Evolutionary conservation across 2,888 invertebrate species (phyloP).

Genomic region (Folsomia manolachei): DNA sequence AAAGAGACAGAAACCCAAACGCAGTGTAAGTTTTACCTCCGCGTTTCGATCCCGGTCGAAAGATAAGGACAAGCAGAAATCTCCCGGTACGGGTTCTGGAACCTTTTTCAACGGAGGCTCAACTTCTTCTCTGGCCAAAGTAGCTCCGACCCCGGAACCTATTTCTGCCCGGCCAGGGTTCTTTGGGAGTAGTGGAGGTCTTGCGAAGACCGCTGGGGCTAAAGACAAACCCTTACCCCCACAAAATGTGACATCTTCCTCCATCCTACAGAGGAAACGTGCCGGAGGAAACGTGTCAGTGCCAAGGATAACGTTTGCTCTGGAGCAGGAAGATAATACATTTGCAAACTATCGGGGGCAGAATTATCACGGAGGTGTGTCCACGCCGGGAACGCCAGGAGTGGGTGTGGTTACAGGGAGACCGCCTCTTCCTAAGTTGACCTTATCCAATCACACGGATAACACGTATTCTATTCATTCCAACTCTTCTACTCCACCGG

Average conservation of each 20-base stretch:
- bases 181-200: not conserved
- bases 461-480: not conserved
- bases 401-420: not conserved
- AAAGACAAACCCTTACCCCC: not conserved
- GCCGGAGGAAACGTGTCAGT: conserved; percentile 30
- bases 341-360: conserved; percentile 12
- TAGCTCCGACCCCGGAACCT: not conserved
- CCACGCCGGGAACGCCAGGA: not conserved
- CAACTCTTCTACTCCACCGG: not conserved
- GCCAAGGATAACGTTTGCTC: conserved; percentile 35
- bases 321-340: conserved; percentile 17
- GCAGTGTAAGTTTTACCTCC: conserved; percentile 34
- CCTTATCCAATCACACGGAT: not conserved
- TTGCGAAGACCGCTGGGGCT: not conserved
- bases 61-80: not conserved
- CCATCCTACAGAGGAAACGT: not conserved
- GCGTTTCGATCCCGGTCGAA: conserved; percentile 12
- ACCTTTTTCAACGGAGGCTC: not conserved
- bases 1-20: conserved; percentile 28
- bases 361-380: conserved; percentile 17
- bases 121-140: not conserved
- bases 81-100: not conserved
- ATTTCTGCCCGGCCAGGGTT: conserved; percentile 1
- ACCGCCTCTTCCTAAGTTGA: not conserved
- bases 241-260: not conserved